Evolutionary conservation across 2,888 invertebrate genomes (phyloP), one percentile per base, ranked within the genome.

Genomic region (Tineola bisselliella): DNA sequence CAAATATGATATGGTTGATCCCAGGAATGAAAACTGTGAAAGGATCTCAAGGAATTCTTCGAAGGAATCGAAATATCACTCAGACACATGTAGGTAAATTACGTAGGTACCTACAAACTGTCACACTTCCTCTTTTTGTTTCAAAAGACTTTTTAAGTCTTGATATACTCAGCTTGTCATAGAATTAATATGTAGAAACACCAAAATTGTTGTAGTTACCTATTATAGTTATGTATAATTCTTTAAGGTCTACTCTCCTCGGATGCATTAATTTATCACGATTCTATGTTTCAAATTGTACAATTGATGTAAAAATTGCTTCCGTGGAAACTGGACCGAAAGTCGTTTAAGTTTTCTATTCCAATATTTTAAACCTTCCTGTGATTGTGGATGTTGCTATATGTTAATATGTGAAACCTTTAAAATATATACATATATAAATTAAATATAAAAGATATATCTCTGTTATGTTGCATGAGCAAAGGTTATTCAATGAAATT

Each of bases 401-500:
- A 77, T 76, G 74, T 76, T 72, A 77, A 73, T 77, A 81, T 73
- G 75, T 82, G 79, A 75, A 67, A 77, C 78, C 80, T 82, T 81
- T 76, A 74, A 76, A 74, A 76, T 73, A 76, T 77, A 74, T 74
- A 44, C 43, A 44, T 60, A 60, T 60, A 68, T 65, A 25, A 25
- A 25, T 25, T 25, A 25, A 25, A 25, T 25, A 25, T 25, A 25
- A 25, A 25, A 25, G 6, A 70, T 74, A 72, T 80, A 77, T 78
- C 76, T 76, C 70, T 84, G 83, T 86, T 87, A 84, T 84, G 83
- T 84, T 86, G 84, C 81, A 77, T 76, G 74, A 73, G 79, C 81
- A 77, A 80, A 78, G 74, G 72, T 71, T 72, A 77, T 77, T 76
- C 74, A 77, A 76, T 72, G 72, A 77, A 79, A 81, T 77, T 81